These are phyloP conservation scores for Haliclystus octoradiatus DNA, from an alignment of 30 jellyfish, hydroid and myxozoan genomes.

Conservation along the genomic window DNA sequence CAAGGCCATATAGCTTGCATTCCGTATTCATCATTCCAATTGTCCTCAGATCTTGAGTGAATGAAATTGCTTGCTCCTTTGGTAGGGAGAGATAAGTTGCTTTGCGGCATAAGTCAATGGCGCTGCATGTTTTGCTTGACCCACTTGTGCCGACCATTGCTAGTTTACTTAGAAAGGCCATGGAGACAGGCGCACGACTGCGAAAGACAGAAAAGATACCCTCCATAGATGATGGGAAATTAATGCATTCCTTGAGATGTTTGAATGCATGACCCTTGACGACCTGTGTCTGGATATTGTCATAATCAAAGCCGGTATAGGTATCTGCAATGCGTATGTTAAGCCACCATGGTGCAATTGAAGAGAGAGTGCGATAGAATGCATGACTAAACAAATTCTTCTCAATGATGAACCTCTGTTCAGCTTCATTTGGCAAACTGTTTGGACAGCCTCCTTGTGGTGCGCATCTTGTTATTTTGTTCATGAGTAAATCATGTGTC, in stretches of 20 bases:
- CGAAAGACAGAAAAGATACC: slow-evolving; percentile 22
- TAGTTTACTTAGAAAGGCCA: slow-evolving; percentile 1
- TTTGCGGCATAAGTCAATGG: slow-evolving; percentile 22
- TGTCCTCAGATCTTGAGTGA: slow-evolving; percentile 8
- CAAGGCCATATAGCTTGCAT: slow-evolving; percentile 19
- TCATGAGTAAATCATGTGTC: slow-evolving; percentile 3
- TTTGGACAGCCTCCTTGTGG: neutral
- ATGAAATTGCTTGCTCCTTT: slow-evolving; percentile 11
- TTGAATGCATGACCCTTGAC: slow-evolving; percentile 21
- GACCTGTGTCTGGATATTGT: slow-evolving; percentile 29
- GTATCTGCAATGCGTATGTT: neutral
- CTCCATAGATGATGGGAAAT: slow-evolving; percentile 7
- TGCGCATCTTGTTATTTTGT: slow-evolving; percentile 17
- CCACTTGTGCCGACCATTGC: slow-evolving; percentile 7
- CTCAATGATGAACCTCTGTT: slow-evolving; percentile 34
- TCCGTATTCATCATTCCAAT: neutral
- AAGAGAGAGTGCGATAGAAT: slow-evolving; percentile 2
- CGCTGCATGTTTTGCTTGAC: slow-evolving; percentile 30
- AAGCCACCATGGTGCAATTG: slow-evolving; percentile 32
- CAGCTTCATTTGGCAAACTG: slow-evolving; percentile 12
- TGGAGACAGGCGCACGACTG: slow-evolving; percentile 12
- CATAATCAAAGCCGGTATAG: slow-evolving; percentile 37
- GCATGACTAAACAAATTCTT: slow-evolving; percentile 28
- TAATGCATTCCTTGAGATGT: slow-evolving; percentile 15
- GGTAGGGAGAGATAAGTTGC: slow-evolving; percentile 31